Base-by-base conservation (phyloP, 2,113 vertebrate genomes). In the Melanotaenia duboulayi region DNA sequence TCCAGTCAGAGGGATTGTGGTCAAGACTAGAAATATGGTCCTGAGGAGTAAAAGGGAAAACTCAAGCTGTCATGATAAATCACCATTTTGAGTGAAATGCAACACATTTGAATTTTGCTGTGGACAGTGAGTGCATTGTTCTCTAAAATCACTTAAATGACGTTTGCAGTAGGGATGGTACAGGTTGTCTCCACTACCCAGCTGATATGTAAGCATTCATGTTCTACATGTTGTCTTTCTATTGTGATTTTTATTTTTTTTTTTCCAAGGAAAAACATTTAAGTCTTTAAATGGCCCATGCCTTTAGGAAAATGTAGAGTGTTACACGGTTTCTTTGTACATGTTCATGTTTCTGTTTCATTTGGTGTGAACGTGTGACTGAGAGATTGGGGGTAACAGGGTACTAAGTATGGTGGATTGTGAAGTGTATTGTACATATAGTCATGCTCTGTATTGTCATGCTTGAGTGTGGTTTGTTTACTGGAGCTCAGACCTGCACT, bases 401-500 rank as follows among this genome's bases (percentile, higher is more conserved):
- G 58, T 76, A 61, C 74, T 63, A 72, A 42, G 44, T 65, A 71
- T 54, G 65, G 78, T 71, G 70, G 58, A 55, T 70, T 85, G 67
- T 83, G 62, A 65, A 46, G 62, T 73, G 56, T 82, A 39, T 71
- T 85, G 77, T 88, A 82, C 72, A 86, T 88, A 85, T 69, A 48
- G 78, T 71, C 49, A 85, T 73, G 65, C 84, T 76, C 81, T 89
- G 71, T 92, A 68, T 88, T 65, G 78, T 89, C 82, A 77, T 4
- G 75, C 81, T 28, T 72, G 81, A 84, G 87, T 86, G 65, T 68
- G 80, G 81, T 60, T 84, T 66, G 72, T 76, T 87, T 57, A 60
- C 65, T 51, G 59, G 58, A 78, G 78, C 74, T 87, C 90, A 90
- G 89, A 91, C 90, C 85, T 90, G 90, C 91, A 93, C 90, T 93